Evolutionary conservation across 1,140 invertebrate genomes (phyloP).

Genomic region (Papilio polytes): DNA sequence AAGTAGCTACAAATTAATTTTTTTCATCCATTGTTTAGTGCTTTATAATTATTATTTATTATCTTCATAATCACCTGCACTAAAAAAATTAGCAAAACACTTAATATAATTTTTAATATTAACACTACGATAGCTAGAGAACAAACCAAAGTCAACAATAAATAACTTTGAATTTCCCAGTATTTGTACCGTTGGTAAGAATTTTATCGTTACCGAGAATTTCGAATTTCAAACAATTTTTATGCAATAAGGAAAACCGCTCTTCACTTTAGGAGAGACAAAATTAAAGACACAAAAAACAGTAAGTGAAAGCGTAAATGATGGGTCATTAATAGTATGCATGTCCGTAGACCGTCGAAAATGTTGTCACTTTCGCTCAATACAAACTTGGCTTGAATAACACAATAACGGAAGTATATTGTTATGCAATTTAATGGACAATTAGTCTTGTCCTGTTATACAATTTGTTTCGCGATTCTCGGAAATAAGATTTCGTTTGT

Average conservation of each 20-base stretch:
- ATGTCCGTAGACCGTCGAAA: slow-evolving; percentile 58
- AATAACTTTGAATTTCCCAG: background rate
- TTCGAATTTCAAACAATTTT: background rate
- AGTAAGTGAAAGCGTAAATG: slow-evolving; percentile 75
- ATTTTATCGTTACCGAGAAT: slow-evolving; percentile 20
- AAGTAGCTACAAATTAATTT: too few relatives aligned
- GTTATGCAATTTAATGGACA: slow-evolving; percentile 15
- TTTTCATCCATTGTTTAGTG: too few relatives aligned
- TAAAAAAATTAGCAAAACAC: too few relatives aligned
- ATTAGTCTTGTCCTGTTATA: slow-evolving; percentile 28
- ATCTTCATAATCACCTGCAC: too few relatives aligned
- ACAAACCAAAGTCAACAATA: background rate
- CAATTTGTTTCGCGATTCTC: background rate
- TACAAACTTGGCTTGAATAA: slow-evolving; percentile 56
- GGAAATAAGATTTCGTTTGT: too few relatives aligned
- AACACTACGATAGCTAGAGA: background rate
- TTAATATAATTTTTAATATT: too few relatives aligned
- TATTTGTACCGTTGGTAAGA: background rate
- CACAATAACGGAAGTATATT: slow-evolving; percentile 43
- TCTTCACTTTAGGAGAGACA: slow-evolving; percentile 37
- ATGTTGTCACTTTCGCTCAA: slow-evolving; percentile 72
- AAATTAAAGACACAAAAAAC: slow-evolving; percentile 40
- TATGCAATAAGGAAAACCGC: background rate
- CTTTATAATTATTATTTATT: too few relatives aligned
- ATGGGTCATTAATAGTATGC: slow-evolving; percentile 63